Conservation (phyloP, 2,888 invertebrate species). For the Habroteleia sp. region DNA sequence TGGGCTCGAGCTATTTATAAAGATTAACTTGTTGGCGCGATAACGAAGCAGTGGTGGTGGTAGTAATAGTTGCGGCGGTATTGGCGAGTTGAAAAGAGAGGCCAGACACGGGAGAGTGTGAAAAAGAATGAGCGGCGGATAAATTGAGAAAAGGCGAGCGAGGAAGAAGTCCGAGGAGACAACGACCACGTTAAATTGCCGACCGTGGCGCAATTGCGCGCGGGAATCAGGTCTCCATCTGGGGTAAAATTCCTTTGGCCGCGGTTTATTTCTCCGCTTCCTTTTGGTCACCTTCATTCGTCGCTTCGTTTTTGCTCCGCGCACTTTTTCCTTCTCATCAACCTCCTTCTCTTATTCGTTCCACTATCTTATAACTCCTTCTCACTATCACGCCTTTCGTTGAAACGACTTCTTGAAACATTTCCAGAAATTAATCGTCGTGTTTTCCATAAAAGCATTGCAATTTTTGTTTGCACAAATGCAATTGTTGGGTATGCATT, state of each 20-base stretch:
- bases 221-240: constrained; percentile 71
- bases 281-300: constrained; percentile 59
- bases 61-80: constrained; percentile 64
- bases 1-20: constrained; percentile 79
- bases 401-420: constrained; percentile 17
- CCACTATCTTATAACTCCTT: constrained; percentile 30
- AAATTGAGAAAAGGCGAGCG: constrained; percentile 41
- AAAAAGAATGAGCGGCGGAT: constrained; percentile 61
- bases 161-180: constrained; percentile 51
- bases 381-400: constrained; percentile 31
- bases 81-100: constrained; percentile 62
- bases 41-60: constrained; percentile 75
- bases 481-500: constrained; percentile 10
- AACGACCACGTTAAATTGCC: constrained; percentile 75
- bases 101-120: constrained; percentile 63
- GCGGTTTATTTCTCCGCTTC: constrained; percentile 59
- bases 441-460: constrained; percentile 32
- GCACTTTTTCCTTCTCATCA: constrained; percentile 38
- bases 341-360: too few relatives aligned
- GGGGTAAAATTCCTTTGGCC: constrained; percentile 69
- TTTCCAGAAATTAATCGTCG: constrained; percentile 37
- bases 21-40: constrained; percentile 80
- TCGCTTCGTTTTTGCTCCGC: constrained; percentile 19
- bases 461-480: constrained; percentile 13
- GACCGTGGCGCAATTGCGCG: constrained; percentile 74